Conservation (phyloP, 2,113 vertebrate species). For the Corythaixoides concolor region DNA sequence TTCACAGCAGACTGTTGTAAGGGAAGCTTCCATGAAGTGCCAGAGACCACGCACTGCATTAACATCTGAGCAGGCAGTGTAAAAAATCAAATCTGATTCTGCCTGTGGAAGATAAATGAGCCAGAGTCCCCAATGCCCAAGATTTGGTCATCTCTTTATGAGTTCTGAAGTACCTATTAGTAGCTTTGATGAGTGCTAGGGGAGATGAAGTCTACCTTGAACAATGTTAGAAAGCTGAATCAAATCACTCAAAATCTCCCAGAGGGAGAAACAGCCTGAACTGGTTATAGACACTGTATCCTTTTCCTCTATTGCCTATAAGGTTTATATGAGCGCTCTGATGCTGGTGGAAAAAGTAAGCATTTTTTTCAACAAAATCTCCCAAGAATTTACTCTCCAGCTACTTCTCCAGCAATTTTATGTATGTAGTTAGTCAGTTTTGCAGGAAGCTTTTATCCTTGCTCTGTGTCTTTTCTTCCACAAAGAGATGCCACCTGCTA, state of each 20-base stretch:
- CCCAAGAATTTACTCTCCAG: slow-evolving; percentile 69
- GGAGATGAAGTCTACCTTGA: slow-evolving; percentile 82
- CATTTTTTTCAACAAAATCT: slow-evolving; percentile 43
- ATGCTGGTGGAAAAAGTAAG: background rate
- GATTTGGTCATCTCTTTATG: slow-evolving; percentile 84
- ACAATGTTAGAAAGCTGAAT: slow-evolving; percentile 80
- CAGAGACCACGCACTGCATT: slow-evolving; percentile 54
- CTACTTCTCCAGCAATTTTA: slow-evolving; percentile 57
- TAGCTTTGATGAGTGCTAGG: slow-evolving; percentile 81
- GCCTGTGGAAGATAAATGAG: slow-evolving; percentile 82
- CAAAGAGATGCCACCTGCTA: background rate
- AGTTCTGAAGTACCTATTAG: slow-evolving; percentile 85
- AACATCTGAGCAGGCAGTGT: slow-evolving; percentile 68
- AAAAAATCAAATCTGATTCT: slow-evolving; percentile 81
- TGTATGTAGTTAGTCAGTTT: slow-evolving; percentile 18
- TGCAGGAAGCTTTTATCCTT: background rate
- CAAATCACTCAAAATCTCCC: slow-evolving; percentile 77
- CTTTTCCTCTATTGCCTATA: slow-evolving; percentile 43
- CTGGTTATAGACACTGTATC: slow-evolving; percentile 64
- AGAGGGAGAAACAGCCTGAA: slow-evolving; percentile 74
- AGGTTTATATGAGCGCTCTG: slow-evolving; percentile 73
- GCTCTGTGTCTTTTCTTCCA: background rate
- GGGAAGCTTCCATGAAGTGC: slow-evolving; percentile 41
- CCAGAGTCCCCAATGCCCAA: slow-evolving; percentile 71
- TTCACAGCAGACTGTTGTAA: slow-evolving; percentile 40